Evolutionary conservation across 2,113 vertebrate species (phyloP), one percentile per base, ranked within the genome.

Genomic region (Axis porcinus): DNA sequence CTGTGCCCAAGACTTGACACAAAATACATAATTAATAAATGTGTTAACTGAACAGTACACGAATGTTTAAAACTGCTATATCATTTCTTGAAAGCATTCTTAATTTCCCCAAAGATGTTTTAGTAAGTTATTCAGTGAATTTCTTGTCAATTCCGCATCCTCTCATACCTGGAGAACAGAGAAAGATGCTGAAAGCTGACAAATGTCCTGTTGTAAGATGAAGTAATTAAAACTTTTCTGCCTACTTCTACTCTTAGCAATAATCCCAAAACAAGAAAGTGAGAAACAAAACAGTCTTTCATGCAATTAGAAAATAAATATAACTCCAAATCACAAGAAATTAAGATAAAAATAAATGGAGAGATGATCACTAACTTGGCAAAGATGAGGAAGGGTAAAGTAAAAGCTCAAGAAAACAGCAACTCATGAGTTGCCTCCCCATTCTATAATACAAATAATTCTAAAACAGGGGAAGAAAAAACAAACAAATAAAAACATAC

Each of bases 281-380:
- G 62, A 47, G 21, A 55, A 86, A 89, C 45, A 76, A 67, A 1
- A 87, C 8, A 50, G 86, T 43, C n/a, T 36, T 76, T 89, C n/a
- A 85, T 85, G 7, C 17, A 81, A 85, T 55, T 50, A 79, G 36
- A 89, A 74, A 93, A 64, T 36, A 64, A 95, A 84, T 79, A 1
- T 78, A 85, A 82, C 8, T 62, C 43, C 67, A 94, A 96, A 91
- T 84, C 52, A 95, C 45, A 94, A 94, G 47, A 95, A 96, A 92
- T 74, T 86, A 90, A 90, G 60, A 94, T 15, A 97, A 95, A 76
- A 76, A 36, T 92, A 17, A 92, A 86, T 7, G 30, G 27, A 57
- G 36, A 83, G 6, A 90, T 57, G 23, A 89, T n/a, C n/a, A 88
- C 27, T 95, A 89, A 79, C 23, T 88, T 82, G 28, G 33, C 30